Evolutionary conservation across 2,888 invertebrate genomes (phyloP).

Genomic region (Metellina segmentata): DNA sequence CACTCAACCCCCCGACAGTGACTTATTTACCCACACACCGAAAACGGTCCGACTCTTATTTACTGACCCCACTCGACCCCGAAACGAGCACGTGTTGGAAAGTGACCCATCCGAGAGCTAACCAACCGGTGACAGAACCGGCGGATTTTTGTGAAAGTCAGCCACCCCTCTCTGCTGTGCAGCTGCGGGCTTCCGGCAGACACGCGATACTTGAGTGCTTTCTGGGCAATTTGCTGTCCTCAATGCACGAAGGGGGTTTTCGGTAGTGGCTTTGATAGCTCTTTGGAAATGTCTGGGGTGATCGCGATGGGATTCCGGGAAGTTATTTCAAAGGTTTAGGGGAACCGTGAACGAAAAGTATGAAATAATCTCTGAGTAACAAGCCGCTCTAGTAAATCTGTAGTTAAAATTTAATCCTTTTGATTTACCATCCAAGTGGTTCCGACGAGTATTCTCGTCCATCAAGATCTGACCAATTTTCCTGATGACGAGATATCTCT

Average conservation of each 20-base stretch:
- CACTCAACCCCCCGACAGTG: constrained; percentile 28
- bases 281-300: too few relatives aligned
- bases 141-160: neutral
- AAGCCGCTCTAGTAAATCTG: too few relatives aligned
- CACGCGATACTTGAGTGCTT: constrained; percentile 44
- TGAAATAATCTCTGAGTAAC: too few relatives aligned
- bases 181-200: constrained; percentile 65
- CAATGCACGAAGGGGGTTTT: neutral
- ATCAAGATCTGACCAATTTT: too few relatives aligned
- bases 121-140: constrained; percentile 56
- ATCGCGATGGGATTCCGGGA: too few relatives aligned
- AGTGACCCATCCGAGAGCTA: constrained; percentile 35
- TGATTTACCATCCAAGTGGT: too few relatives aligned
- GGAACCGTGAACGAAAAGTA: too few relatives aligned
- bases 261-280: too few relatives aligned
- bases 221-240: constrained; percentile 21
- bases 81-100: constrained; percentile 33
- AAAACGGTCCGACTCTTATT: constrained; percentile 20
- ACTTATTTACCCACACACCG: constrained; percentile 53
- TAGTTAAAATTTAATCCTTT: too few relatives aligned
- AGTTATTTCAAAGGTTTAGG: too few relatives aligned
- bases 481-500: too few relatives aligned
- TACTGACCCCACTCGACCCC: constrained; percentile 20
- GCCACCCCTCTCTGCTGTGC: constrained; percentile 26
- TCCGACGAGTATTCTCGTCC: too few relatives aligned